Percentiles rank a stretch among this genome's conserved stretches.
Evolutionary conservation across 2,797 vertebrate genomes (phyloP).

Genomic region (Taeniopygia guttata): DNA sequence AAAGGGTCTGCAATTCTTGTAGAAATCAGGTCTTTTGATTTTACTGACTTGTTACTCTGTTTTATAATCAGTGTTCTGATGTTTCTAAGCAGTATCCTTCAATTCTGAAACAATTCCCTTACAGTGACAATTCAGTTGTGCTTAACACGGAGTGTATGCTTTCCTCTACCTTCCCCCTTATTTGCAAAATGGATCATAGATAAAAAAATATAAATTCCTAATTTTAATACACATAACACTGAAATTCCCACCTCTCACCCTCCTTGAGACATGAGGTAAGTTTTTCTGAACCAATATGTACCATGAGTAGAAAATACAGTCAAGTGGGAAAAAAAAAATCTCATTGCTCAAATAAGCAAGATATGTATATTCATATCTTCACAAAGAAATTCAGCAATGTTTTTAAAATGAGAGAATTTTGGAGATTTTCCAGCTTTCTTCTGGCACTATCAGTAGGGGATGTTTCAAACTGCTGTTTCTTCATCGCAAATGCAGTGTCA

Average conservation of each 20-base stretch:
- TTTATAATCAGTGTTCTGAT: not conserved
- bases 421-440: slow-evolving; percentile 45
- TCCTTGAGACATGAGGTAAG: not conserved
- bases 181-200: not conserved
- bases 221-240: not conserved
- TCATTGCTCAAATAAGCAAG: slow-evolving; percentile 9
- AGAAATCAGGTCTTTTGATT: not conserved
- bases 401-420: slow-evolving; percentile 33
- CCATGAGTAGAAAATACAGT: slow-evolving; percentile 17
- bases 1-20: not conserved
- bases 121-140: not conserved
- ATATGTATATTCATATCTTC: slow-evolving; percentile 28
- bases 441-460: not conserved
- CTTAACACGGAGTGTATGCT: not conserved
- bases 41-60: not conserved
- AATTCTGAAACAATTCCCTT: not conserved
- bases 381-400: slow-evolving; percentile 34
- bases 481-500: slow-evolving; percentile 25
- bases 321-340: slow-evolving; percentile 29
- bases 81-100: not conserved
- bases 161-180: not conserved
- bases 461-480: slow-evolving; percentile 29
- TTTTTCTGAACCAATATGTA: not conserved
- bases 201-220: not conserved
- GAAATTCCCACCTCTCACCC: not conserved